These are phyloP conservation scores for Drosophila colorata DNA, from an alignment of 2,888 invertebrate species.

Conservation along the genomic window DNA sequence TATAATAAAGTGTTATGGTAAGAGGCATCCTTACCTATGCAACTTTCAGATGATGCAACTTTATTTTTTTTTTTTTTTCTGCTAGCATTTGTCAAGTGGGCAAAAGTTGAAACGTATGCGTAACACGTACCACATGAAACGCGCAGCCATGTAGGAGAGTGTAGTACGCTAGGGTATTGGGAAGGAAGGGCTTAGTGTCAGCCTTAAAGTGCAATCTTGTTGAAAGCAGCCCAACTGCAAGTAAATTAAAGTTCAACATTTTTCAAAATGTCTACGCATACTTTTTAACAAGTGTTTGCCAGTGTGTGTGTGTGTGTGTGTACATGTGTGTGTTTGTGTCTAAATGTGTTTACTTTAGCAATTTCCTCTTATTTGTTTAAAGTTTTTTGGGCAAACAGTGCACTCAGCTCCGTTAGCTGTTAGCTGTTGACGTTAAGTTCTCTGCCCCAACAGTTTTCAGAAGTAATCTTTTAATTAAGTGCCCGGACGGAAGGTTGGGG, in stretches of 20 bases:
- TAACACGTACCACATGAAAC: conserved; percentile 77
- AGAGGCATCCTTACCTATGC: conserved; percentile 37
- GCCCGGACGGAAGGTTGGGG: conserved; percentile 17
- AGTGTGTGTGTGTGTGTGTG: conserved; percentile 23
- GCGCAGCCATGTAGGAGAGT: conserved; percentile 61
- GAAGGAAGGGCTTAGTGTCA: conserved; percentile 34
- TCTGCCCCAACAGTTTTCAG: conserved; percentile 62
- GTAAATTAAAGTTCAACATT: conserved; percentile 76
- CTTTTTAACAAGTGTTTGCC: conserved; percentile 38
- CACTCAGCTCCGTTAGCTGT: conserved; percentile 10
- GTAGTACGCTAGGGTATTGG: conserved; percentile 42
- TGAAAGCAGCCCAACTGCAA: conserved; percentile 69
- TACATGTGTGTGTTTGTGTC: conserved; percentile 42
- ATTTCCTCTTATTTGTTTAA: conserved; percentile 77
- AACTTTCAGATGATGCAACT: conserved; percentile 37
- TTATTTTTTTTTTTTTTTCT: conserved; percentile 12
- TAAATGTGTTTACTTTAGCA: conserved; percentile 78
- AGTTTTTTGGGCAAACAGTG: conserved; percentile 72
- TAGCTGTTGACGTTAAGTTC: conserved; percentile 73
- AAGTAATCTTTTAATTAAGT: conserved; percentile 81
- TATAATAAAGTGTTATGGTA: conserved; percentile 4
- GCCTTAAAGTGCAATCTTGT: conserved; percentile 58
- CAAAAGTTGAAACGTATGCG: conserved; percentile 66
- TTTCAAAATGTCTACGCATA: conserved; percentile 46
- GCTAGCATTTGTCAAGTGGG: conserved; percentile 67